Evolutionary conservation across 2,888 invertebrate species (phyloP), one percentile per base, ranked within the genome.

Genomic region (Lapara coniferarum): DNA sequence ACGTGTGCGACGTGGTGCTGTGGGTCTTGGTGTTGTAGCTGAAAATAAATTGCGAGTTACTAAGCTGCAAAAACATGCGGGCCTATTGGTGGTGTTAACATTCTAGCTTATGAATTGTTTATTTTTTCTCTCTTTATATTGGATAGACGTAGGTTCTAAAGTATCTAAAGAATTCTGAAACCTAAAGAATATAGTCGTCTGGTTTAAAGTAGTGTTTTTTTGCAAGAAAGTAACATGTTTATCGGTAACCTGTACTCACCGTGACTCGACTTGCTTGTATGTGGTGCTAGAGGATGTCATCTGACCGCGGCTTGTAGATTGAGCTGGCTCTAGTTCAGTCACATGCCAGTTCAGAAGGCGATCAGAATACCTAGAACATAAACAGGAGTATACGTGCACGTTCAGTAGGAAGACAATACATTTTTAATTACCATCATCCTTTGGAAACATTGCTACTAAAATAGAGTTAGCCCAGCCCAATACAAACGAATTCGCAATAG

Each of bases 21-120:
- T 93, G 90, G 2, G 93, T 93, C 30, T 77, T 82, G 5, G 87
- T 78, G 74, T 94, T 84, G 76, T 84, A 94, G 19, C 94, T 94
- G 85, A 10, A 89, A 89, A 70, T 25, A 12, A 19, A 58, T 37
- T 46, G 63, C 16, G 4, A 12, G 30, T 37, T 37, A 37, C 37
- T 37, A 7, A 37, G 37, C 37, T 37, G 37, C 8, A 37, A 37
- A 37, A 37, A 37, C 4, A 37, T 7, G 5, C 37, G 0, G 5
- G 8, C 37, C 8, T 37, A 7, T 2, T 37, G 8, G 4, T 37
- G 37, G 4, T 4, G 4, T 37, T 4, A 37, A 7, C 37, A 37
- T 37, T 25, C 37, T 37, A 37, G 37, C 37, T 37, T 37, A 37
- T 37, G 0, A 37, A 56, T 66, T 16, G 13, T 25, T 66, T n/a